These are phyloP conservation scores for Carlito syrichta DNA, from an alignment of 2,113 vertebrate species.

Conservation along the genomic window DNA sequence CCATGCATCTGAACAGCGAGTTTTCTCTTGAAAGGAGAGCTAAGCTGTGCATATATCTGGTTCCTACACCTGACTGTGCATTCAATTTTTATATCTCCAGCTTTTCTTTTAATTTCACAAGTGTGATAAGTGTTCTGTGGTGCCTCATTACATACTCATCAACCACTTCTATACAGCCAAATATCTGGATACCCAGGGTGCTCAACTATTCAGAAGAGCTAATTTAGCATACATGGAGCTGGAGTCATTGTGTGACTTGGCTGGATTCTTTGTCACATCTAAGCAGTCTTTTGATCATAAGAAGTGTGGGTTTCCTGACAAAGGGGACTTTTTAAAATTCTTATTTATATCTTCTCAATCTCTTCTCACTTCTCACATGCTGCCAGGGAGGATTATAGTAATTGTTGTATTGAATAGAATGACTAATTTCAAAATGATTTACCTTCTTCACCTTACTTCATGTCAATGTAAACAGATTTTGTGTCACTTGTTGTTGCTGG, in stretches of 20 bases:
- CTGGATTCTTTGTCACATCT: background rate
- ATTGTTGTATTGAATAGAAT: background rate
- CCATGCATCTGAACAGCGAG: background rate
- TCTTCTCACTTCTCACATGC: too few relatives aligned
- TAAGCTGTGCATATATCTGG: background rate
- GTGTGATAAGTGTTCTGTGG: background rate
- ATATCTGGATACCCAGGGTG: background rate
- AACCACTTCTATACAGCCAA: background rate
- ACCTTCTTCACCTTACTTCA: background rate
- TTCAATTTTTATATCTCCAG: background rate
- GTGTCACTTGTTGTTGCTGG: background rate
- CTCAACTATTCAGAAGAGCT: background rate
- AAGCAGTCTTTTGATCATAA: background rate
- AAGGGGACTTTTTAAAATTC: background rate
- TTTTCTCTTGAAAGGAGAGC: background rate
- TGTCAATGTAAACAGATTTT: background rate
- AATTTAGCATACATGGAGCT: background rate
- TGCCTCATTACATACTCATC: background rate
- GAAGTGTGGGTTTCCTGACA: background rate
- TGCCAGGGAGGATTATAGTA: background rate
- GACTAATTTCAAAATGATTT: background rate
- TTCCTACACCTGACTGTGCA: background rate
- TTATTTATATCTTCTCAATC: too few relatives aligned
- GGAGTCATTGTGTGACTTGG: background rate
- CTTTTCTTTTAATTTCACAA: background rate